These are phyloP conservation scores for Rousettus leschenaultii DNA, from an alignment of 2,113 vertebrate species.

Conservation along the genomic window DNA sequence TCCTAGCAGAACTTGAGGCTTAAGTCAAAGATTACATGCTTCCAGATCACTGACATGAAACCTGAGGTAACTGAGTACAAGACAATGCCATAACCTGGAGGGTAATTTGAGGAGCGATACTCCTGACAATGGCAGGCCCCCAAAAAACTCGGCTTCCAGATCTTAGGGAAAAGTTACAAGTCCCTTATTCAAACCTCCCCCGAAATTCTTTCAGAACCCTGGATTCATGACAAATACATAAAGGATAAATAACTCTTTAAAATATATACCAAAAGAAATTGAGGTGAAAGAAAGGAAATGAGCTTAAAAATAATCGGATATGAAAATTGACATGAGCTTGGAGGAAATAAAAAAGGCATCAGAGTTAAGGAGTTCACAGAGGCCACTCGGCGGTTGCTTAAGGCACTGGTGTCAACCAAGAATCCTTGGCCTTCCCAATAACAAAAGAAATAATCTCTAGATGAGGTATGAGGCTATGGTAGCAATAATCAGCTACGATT, in stretches of 20 bases:
- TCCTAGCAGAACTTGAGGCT: background rate
- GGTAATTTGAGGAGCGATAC: background rate
- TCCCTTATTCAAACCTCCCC: background rate
- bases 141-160: background rate
- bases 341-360: background rate
- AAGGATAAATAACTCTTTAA: background rate
- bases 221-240: background rate
- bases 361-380: background rate
- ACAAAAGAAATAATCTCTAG: background rate
- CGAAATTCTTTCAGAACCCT: background rate
- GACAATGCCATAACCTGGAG: no score
- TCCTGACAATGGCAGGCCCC: background rate
- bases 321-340: background rate
- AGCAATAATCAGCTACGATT: background rate
- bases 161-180: background rate
- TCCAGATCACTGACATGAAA: background rate
- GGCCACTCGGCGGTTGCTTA: background rate
- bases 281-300: background rate
- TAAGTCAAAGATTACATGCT: background rate
- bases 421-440: background rate
- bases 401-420: background rate
- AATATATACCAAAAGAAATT: background rate
- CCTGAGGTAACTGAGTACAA: background rate
- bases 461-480: background rate
- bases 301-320: background rate